These are phyloP conservation scores for Xenentodon cancila DNA, from an alignment of 2,797 vertebrate genomes.

Conservation along the genomic window DNA sequence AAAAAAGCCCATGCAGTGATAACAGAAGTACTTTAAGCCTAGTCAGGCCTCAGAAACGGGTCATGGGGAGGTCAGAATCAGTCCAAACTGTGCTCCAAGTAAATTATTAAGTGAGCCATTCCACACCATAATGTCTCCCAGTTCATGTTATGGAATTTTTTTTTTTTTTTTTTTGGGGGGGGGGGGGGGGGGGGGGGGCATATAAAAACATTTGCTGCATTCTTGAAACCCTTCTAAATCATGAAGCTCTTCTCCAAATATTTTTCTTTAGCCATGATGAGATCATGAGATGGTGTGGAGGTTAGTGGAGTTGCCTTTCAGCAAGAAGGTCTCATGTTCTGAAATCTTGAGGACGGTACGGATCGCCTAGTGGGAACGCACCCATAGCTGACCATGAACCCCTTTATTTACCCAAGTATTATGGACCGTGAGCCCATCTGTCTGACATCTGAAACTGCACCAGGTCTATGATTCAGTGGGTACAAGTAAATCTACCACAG, in stretches of 20 bases:
- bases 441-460: no score
- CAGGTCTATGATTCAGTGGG: no score
- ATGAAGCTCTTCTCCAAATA: neutral
- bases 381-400: no score
- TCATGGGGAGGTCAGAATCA: conserved; percentile 31
- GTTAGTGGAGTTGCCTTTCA: no score
- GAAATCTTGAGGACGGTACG: no score
- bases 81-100: neutral
- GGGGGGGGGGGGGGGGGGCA: neutral
- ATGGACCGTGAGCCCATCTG: no score
- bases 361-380: no score
- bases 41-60: conserved; percentile 17
- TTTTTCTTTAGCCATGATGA: neutral
- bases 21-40: conserved; percentile 42
- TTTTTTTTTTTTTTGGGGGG: no score
- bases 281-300: neutral
- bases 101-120: conserved; percentile 14
- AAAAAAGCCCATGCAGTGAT: conserved; percentile 49
- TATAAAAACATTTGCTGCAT: conserved; percentile 1
- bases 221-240: conserved; percentile 8
- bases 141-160: neutral
- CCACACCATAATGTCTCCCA: neutral
- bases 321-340: no score
- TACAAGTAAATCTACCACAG: no score
- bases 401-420: no score